A percentile compares a stretch with the other conserved stretches of the same genome.
Evolutionary conservation across 2,797 vertebrate species (phyloP).

Genomic region (Manis crassicaudata): DNA sequence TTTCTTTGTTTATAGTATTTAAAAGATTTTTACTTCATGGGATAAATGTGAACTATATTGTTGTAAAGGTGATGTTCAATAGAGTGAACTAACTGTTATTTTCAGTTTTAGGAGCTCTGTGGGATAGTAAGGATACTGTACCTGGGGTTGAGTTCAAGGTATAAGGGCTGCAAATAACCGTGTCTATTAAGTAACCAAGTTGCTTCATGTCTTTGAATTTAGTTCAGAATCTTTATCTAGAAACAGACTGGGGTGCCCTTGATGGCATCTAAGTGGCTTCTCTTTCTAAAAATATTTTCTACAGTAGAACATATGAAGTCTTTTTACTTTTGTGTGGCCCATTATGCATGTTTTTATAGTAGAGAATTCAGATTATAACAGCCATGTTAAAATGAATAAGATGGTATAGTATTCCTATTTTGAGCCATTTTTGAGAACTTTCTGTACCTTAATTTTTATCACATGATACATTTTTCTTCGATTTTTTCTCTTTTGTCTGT

Average conservation of each 20-base stretch:
- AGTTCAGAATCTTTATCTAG: background rate
- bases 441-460: background rate
- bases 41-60: background rate
- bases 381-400: background rate
- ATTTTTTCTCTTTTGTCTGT: background rate
- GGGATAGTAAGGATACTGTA: background rate
- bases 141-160: background rate
- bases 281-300: conserved; percentile 14
- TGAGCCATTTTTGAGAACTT: background rate
- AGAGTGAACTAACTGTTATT: conserved; percentile 8
- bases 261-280: background rate
- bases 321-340: background rate
- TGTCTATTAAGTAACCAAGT: background rate
- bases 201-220: background rate
- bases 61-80: background rate
- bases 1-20: background rate
- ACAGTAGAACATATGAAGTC: background rate
- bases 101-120: background rate
- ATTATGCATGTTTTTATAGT: background rate
- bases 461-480: background rate
- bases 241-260: background rate
- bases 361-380: background rate
- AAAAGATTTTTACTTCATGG: background rate
- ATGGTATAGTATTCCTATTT: background rate
- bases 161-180: background rate